A percentile compares a stretch with the other conserved stretches of the same genome.
Conservation (phyloP, 2,113 vertebrate genomes). For the Orthonyx spaldingii region DNA sequence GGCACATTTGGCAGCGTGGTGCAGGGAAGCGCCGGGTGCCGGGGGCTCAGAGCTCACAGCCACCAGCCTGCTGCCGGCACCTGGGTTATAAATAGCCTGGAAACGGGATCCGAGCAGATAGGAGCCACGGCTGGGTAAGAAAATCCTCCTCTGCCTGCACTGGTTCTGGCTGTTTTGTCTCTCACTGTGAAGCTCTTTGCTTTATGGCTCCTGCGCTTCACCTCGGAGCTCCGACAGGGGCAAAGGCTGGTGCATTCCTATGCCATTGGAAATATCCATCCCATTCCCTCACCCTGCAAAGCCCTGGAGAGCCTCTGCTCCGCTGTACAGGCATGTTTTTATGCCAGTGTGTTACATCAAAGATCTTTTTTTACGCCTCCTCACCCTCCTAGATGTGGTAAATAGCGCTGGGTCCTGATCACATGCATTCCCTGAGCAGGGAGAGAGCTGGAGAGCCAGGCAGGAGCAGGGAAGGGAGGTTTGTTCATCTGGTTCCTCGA, state of each 20-base stretch:
- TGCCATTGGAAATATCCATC: background rate
- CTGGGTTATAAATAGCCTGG: slow-evolving; percentile 12
- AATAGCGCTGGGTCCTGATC: background rate
- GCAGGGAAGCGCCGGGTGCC: background rate
- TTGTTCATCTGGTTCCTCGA: background rate
- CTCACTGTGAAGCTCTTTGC: background rate
- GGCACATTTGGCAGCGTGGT: background rate
- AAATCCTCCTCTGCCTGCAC: background rate
- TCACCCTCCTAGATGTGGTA: background rate
- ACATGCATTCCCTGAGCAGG: background rate
- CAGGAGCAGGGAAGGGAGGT: background rate
- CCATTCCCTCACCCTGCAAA: background rate
- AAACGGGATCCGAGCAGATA: slow-evolving; percentile 12
- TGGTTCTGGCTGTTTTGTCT: background rate
- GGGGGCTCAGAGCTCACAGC: background rate
- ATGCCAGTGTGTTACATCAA: background rate
- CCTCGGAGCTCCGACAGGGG: background rate
- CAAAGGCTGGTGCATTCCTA: background rate
- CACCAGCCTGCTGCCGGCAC: background rate
- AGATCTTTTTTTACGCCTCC: background rate
- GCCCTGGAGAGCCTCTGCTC: background rate
- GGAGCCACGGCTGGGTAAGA: background rate
- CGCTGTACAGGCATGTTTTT: background rate
- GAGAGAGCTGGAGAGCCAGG: background rate
- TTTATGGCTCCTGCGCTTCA: background rate